Evolutionary conservation across 2,888 invertebrate genomes (phyloP), one percentile per base, ranked within the genome.

Genomic region (Halictus ligatus): DNA sequence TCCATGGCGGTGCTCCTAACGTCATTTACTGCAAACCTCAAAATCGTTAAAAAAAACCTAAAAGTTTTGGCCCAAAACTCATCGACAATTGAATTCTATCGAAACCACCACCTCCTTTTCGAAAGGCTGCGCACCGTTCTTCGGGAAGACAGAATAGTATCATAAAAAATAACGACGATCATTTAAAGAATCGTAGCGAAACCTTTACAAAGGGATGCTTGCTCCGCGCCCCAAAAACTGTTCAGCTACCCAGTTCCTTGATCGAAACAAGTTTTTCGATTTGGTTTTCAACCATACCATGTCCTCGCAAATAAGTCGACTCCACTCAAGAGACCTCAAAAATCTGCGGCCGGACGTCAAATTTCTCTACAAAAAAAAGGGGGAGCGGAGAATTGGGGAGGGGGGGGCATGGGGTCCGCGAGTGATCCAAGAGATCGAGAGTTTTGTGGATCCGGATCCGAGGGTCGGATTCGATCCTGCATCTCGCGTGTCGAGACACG

Each of bases 401-500:
- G 0, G 21, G 80, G 82, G 80, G 82, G 7, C 21, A 12, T 58
- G 64, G 75, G 78, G 69, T 75, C 72, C 75, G 87, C 80, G 87
- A 90, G 88, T 89, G 90, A 91, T 91, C 91, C 89, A 86, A 85
- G 88, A 88, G 89, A 92, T 81, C 93, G 92, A 85, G 92, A 94
- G 84, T 91, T 90, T 90, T 35, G 86, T 89, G 89, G 81, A 90
- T 91, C 87, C 88, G 88, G 87, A 90, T 90, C 80, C 84, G 81
- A 88, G 88, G 86, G 86, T 92, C 93, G 91, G 92, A 92, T 92
- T 93, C 88, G 93, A 92, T 92, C 92, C 91, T 92, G 92, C 90
- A 91, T 93, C 92, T 93, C 92, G 93, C 93, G 92, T 92, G 92
- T 93, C 92, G 92, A 88, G 93, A 93, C 93, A 93, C 93, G 93